phyloP scores from a whole-genome alignment of 2,797 vertebrate species.

The Jordanella pulchra region DNA sequence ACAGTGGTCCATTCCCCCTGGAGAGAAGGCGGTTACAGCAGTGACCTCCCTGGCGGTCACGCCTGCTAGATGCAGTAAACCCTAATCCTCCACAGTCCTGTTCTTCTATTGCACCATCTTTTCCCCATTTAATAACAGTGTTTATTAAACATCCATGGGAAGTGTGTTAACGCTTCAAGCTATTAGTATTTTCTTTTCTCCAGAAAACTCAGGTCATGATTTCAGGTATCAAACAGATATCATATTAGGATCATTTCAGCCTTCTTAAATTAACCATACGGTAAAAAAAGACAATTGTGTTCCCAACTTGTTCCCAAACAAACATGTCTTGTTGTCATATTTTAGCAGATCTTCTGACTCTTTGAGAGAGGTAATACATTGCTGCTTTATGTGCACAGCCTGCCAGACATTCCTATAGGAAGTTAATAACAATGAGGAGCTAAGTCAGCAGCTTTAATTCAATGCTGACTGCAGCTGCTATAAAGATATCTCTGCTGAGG shows the following conservation, averaged over 20 bases:
- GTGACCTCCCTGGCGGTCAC: conserved; percentile 55
- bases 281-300: neutral
- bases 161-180: conserved; percentile 4
- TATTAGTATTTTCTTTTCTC: conserved; percentile 24
- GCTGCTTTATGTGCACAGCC: conserved; percentile 50
- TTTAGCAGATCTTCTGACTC: conserved; percentile 30
- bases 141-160: conserved; percentile 10
- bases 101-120: conserved; percentile 13
- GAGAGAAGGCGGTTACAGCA: conserved; percentile 61
- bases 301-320: neutral
- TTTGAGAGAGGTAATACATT: conserved; percentile 29
- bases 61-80: conserved; percentile 67
- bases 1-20: conserved; percentile 63
- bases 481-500: conserved; percentile 63
- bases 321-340: conserved; percentile 3
- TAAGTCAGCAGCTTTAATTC: conserved; percentile 67
- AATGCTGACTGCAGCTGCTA: conserved; percentile 51
- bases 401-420: conserved; percentile 62
- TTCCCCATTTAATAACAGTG: conserved; percentile 44
- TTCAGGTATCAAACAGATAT: conserved; percentile 56
- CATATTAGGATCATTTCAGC: conserved; percentile 16
- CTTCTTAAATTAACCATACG: conserved; percentile 5
- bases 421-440: conserved; percentile 60
- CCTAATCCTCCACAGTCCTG: conserved; percentile 23
- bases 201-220: conserved; percentile 17